These are phyloP conservation scores for Scaptodrosophila lebanonensis DNA, from an alignment of 1,140 invertebrate species.

Conservation along the genomic window DNA sequence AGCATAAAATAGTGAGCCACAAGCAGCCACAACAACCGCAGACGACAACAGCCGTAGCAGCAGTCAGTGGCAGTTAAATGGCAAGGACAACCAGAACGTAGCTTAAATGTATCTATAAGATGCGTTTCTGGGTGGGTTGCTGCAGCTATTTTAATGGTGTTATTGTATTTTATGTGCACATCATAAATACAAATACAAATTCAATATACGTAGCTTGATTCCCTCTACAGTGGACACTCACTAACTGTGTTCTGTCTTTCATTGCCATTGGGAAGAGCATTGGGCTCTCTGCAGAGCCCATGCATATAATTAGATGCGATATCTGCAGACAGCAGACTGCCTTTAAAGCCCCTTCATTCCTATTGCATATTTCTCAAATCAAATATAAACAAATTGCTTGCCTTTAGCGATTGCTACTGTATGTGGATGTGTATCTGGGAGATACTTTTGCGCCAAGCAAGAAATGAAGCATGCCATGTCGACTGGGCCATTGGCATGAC, in stretches of 20 bases:
- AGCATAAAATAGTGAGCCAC: slow-evolving; percentile 62
- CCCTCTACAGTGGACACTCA: too few species aligned
- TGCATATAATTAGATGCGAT: too few species aligned
- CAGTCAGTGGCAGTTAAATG: too few species aligned
- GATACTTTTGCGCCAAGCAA: slow-evolving; percentile 35
- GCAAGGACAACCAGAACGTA: slow-evolving; percentile 34
- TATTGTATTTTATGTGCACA: slow-evolving; percentile 71
- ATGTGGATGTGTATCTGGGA: slow-evolving; percentile 15
- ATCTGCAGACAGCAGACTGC: too few species aligned
- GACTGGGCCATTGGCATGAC: slow-evolving; percentile 55
- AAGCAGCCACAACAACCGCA: slow-evolving; percentile 27
- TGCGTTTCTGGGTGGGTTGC: slow-evolving; percentile 33
- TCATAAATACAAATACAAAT: slow-evolving; percentile 75
- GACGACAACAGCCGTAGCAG: too few species aligned
- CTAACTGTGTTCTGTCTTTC: too few species aligned
- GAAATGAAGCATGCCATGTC: slow-evolving; percentile 28
- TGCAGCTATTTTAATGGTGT: slow-evolving; percentile 67
- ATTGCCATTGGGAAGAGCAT: not conserved
- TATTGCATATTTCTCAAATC: too few species aligned
- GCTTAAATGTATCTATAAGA: slow-evolving; percentile 46
- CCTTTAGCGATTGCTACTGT: not conserved
- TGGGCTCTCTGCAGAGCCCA: too few species aligned
- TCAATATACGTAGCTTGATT: slow-evolving; percentile 66
- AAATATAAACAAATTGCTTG: slow-evolving; percentile 25
- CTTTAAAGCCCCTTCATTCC: too few species aligned